These are phyloP conservation scores for Fistularia tabacaria DNA, from an alignment of 2,797 vertebrate genomes.

Conservation along the genomic window DNA sequence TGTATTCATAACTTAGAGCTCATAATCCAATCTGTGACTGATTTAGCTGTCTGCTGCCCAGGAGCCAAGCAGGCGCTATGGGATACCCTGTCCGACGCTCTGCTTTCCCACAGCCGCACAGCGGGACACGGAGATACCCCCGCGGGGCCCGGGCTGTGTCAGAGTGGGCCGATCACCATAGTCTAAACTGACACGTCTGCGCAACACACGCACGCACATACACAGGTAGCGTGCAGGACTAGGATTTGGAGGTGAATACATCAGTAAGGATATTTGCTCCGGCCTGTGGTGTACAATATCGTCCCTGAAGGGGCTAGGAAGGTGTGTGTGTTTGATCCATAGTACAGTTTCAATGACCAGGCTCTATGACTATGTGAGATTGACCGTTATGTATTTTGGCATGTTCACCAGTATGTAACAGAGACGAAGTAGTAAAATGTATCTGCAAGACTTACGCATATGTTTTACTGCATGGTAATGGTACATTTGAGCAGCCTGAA, in stretches of 20 bases:
- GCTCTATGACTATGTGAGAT: conserved; percentile 53
- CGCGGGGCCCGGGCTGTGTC: conserved; percentile 70
- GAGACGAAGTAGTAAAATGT: conserved; percentile 33
- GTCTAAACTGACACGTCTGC: conserved; percentile 84
- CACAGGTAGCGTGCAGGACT: conserved; percentile 51
- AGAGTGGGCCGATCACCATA: conserved; percentile 80
- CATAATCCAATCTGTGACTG: conserved; percentile 83
- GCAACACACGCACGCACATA: conserved; percentile 61
- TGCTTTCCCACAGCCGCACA: conserved; percentile 74
- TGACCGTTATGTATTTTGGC: conserved; percentile 66
- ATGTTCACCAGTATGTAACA: conserved; percentile 49
- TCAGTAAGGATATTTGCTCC: conserved; percentile 44
- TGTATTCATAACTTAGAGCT: conserved; percentile 58
- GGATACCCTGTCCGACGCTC: conserved; percentile 77
- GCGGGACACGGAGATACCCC: conserved; percentile 71
- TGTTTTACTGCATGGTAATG: conserved; percentile 47
- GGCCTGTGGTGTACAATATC: conserved; percentile 60
- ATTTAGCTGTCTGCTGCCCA: conserved; percentile 85
- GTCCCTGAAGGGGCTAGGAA: conserved; percentile 48
- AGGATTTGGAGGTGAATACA: conserved; percentile 45
- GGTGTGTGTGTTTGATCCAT: conserved; percentile 59
- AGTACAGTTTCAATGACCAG: conserved; percentile 41
- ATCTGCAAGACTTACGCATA: conserved; percentile 17
- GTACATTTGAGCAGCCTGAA: conserved; percentile 38
- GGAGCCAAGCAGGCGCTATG: conserved; percentile 79